Conservation (phyloP, 30 jellyfish, hydroid and myxozoan genomes). For the Rhopilema esculentum region DNA sequence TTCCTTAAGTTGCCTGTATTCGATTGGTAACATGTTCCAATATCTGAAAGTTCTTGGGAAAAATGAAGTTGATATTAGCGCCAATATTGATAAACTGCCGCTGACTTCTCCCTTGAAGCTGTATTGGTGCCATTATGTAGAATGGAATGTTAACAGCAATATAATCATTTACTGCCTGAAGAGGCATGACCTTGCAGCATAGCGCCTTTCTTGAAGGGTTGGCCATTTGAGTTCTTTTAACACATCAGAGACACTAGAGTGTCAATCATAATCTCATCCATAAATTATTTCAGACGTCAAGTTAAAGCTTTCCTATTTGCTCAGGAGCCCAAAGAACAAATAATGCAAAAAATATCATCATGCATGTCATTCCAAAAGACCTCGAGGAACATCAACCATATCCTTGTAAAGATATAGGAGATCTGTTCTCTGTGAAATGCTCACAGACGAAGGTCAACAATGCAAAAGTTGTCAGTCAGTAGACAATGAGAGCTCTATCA, state of each 20-base stretch:
- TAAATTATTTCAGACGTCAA: too few species aligned
- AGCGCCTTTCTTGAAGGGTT: constrained; percentile 56
- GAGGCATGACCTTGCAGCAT: constrained; percentile 28
- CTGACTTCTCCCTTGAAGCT: constrained; percentile 48
- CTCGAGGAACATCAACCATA: constrained; percentile 11
- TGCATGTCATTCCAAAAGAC: constrained; percentile 20
- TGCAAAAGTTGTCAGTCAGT: background rate
- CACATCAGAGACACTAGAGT: constrained; percentile 48
- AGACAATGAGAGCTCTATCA: background rate
- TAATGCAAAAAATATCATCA: background rate
- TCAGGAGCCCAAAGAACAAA: background rate
- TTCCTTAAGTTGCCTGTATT: constrained; percentile 6
- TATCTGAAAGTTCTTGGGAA: background rate
- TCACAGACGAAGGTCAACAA: background rate
- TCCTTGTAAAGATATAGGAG: background rate
- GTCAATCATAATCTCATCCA: constrained; percentile 3
- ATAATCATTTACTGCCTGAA: constrained; percentile 32
- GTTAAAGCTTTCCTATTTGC: constrained; percentile 3
- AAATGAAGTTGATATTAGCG: background rate
- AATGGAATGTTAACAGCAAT: constrained; percentile 38
- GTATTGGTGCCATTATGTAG: constrained; percentile 24
- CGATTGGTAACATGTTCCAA: constrained; percentile 17
- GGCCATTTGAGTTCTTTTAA: constrained; percentile 42
- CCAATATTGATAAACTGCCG: constrained; percentile 23
- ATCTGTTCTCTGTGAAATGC: constrained; percentile 20